Evolutionary conservation across 1,140 invertebrate species (phyloP), one percentile per base, ranked within the genome.

Genomic region (Tetraneura akinire): DNA sequence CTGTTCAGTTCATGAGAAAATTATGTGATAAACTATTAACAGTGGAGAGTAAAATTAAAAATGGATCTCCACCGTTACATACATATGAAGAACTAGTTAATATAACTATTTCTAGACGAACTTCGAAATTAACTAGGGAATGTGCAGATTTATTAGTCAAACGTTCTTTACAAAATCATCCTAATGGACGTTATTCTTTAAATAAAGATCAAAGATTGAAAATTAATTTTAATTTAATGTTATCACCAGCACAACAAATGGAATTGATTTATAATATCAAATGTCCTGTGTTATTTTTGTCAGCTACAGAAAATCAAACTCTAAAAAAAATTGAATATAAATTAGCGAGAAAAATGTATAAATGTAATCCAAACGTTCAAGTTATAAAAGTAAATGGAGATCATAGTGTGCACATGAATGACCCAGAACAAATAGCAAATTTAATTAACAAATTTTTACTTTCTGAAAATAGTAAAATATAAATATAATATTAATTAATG

Each of bases 341-440:
- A 37, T 81, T 60, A 57, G 45, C 51, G 68, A 82, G 83, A 37
- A 82, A 83, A 55, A 81, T 82, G 18, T 82, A 84, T 73, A 81
- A 84, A 47, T 83, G 84, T 81, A 82, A 85, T 78, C 42, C 82
- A 6, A 80, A 83, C 26, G 85, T 86, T 80, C 82, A 83, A 32
- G 83, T 86, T 76, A 80, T 83, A 14, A 81, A 85, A 80, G 85
- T 91, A 32, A 83, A 87, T 23, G 90, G 90, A 21, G 88, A 88
- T 85, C 91, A 92, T 85, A 89, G 91, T 85, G 85, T 91, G 13
- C 91, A 92, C 84, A 85, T 90, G 81, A 89, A 89, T 82, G 83
- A 88, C 83, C 89, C 90, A 8, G 87, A 89, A 84, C 85, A 80
- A 80, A 84, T 91, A 66, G 87, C 87, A 9, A 82, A 83, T 10